Evolutionary conservation across 2,797 vertebrate genomes (phyloP).

Genomic region (Ctenochaetus hawaiiensis): DNA sequence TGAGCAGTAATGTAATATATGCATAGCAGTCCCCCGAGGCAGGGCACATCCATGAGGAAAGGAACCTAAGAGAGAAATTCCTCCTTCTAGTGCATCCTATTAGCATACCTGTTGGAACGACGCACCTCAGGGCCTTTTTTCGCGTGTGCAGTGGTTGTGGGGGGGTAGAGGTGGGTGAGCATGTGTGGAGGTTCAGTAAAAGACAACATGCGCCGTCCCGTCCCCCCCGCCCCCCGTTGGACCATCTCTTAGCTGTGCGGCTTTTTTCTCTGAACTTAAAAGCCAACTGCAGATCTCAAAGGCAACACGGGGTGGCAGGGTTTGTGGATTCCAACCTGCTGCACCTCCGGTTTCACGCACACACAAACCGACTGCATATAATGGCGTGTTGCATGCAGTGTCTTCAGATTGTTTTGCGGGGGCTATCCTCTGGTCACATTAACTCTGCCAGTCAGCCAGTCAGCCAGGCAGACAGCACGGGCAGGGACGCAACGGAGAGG

Average conservation of each 20-base stretch:
- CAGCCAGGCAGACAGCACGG: constrained; percentile 32
- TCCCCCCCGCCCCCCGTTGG: constrained; percentile 16
- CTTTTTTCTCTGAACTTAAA: constrained; percentile 47
- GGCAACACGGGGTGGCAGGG: constrained; percentile 15
- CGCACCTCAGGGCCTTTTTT: constrained; percentile 34
- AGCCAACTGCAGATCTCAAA: constrained; percentile 41
- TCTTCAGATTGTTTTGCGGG: constrained; percentile 43
- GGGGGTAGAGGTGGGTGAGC: constrained; percentile 24
- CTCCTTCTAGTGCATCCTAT: constrained; percentile 57
- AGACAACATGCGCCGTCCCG: constrained; percentile 38
- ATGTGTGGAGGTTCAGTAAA: constrained; percentile 37
- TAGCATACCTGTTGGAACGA: constrained; percentile 68
- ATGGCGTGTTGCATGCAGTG: constrained; percentile 40
- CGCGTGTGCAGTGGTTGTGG: constrained; percentile 4
- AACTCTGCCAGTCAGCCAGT: constrained; percentile 46
- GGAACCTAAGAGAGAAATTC: constrained; percentile 59
- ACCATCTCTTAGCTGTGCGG: constrained; percentile 41
- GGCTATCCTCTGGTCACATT: constrained; percentile 38
- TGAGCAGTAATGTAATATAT: constrained; percentile 64
- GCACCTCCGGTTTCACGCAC: constrained; percentile 25
- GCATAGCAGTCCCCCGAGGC: constrained; percentile 54
- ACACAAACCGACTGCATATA: constrained; percentile 40
- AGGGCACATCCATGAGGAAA: constrained; percentile 47
- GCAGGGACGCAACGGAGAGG: constrained; percentile 49
- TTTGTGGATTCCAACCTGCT: constrained; percentile 30